Conservation (phyloP, 2,888 invertebrate species). For the Ornithoptera alexandrae region DNA sequence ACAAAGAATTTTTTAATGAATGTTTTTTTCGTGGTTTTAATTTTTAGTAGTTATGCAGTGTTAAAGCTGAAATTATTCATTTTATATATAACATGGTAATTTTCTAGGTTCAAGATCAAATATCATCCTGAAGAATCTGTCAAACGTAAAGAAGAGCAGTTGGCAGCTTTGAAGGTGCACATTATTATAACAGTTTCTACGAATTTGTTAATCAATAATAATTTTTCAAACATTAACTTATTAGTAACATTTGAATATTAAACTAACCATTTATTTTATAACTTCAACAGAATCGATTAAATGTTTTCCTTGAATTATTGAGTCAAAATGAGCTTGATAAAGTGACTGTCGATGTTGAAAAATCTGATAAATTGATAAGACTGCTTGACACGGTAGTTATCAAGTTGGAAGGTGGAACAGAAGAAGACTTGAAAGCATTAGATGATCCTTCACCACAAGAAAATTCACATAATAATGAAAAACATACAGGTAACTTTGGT, state of each 20-base stretch:
- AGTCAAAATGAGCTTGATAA: slow-evolving; percentile 86
- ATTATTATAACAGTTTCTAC: slow-evolving; percentile 25
- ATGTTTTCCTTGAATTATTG: slow-evolving; percentile 92
- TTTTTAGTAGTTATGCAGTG: slow-evolving; percentile 23
- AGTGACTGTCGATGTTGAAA: slow-evolving; percentile 91
- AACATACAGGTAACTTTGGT: slow-evolving; percentile 45
- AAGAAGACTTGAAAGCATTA: slow-evolving; percentile 92
- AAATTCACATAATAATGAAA: slow-evolving; percentile 50
- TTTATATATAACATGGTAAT: slow-evolving; percentile 35
- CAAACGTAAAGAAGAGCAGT: slow-evolving; percentile 92
- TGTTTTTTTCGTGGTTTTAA: slow-evolving; percentile 26
- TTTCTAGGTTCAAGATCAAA: slow-evolving; percentile 97
- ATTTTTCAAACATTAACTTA: neutral
- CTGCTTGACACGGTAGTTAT: slow-evolving; percentile 98
- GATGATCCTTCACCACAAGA: slow-evolving; percentile 81
- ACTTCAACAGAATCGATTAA: slow-evolving; percentile 86
- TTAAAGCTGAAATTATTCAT: slow-evolving; percentile 17
- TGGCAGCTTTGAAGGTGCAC: slow-evolving; percentile 87
- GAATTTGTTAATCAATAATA: slow-evolving; percentile 16
- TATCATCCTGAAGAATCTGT: slow-evolving; percentile 98
- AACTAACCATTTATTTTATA: slow-evolving; percentile 14
- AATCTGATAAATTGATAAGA: slow-evolving; percentile 89
- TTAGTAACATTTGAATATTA: slow-evolving; percentile 19
- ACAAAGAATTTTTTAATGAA: slow-evolving; percentile 3
- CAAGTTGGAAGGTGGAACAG: slow-evolving; percentile 95